Evolutionary conservation across 2,797 vertebrate genomes (phyloP).

Genomic region (Gouania willdenowi): DNA sequence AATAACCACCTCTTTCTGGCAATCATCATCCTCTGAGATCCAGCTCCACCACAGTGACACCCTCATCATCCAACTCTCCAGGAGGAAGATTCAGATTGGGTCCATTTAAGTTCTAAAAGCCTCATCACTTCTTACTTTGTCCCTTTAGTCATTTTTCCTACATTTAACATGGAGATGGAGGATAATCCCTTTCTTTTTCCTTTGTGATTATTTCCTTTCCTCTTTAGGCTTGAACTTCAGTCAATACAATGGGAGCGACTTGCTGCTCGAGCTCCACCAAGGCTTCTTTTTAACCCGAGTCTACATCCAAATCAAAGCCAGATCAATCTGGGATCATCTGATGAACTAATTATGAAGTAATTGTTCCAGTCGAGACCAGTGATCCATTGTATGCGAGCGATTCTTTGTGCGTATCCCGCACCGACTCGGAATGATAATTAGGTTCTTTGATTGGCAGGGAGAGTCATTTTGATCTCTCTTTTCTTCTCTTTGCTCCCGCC

Average conservation of each 20-base stretch:
- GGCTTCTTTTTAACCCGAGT: conserved; percentile 18
- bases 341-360: conserved; percentile 68
- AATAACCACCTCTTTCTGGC: conserved; percentile 37
- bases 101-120: conserved; percentile 27
- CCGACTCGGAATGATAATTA: conserved; percentile 68
- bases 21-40: conserved; percentile 24
- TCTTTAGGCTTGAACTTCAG: background rate
- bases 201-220: background rate
- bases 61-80: conserved; percentile 15
- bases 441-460: conserved; percentile 64
- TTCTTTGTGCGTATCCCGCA: conserved; percentile 51
- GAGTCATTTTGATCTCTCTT: conserved; percentile 51
- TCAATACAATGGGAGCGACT: conserved; percentile 9
- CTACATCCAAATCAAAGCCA: conserved; percentile 56
- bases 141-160: no score
- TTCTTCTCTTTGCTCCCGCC: conserved; percentile 32
- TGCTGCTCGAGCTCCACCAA: conserved; percentile 1
- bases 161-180: no score
- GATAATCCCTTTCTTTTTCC: conserved; percentile 16
- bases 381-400: conserved; percentile 38
- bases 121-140: conserved; percentile 12
- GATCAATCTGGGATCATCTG: conserved; percentile 61
- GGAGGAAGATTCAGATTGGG: conserved; percentile 40
- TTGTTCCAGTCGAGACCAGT: conserved; percentile 62
- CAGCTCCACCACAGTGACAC: conserved; percentile 15